These are phyloP conservation scores for Eleutherodactylus coqui DNA, from an alignment of 2,797 vertebrate genomes.

Conservation along the genomic window DNA sequence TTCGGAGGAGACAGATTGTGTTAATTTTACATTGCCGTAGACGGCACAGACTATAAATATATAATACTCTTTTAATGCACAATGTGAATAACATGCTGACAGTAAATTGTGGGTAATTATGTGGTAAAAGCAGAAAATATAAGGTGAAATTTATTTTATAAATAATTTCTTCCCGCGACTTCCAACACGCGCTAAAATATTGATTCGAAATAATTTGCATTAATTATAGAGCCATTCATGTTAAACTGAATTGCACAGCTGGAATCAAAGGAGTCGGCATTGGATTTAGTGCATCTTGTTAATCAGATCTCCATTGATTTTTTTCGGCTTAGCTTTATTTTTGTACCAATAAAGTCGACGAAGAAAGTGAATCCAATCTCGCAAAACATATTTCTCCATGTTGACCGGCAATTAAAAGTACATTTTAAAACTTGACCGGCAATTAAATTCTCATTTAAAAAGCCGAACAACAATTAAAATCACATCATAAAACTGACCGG, in stretches of 20 bases:
- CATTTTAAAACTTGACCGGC: constrained; percentile 31
- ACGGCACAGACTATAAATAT: constrained; percentile 55
- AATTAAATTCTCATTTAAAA: constrained; percentile 58
- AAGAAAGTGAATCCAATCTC: constrained; percentile 38
- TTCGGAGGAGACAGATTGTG: constrained; percentile 53
- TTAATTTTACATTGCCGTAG: constrained; percentile 57
- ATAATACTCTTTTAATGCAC: constrained; percentile 53
- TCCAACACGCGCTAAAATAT: constrained; percentile 60
- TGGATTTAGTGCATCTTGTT: constrained; percentile 56
- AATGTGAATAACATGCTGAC: constrained; percentile 59
- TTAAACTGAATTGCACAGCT: constrained; percentile 62
- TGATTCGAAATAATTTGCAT: constrained; percentile 63
- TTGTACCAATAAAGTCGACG: constrained; percentile 43
- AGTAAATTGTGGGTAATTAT: constrained; percentile 63
- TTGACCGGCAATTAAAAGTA: constrained; percentile 54
- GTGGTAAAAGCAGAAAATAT: constrained; percentile 62
- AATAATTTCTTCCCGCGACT: constrained; percentile 60
- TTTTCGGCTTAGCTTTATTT: constrained; percentile 39
- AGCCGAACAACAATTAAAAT: constrained; percentile 43
- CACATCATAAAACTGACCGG: constrained; percentile 56
- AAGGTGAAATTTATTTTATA: constrained; percentile 65
- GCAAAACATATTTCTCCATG: constrained; percentile 39
- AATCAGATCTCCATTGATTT: constrained; percentile 61
- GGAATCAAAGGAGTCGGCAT: constrained; percentile 43
- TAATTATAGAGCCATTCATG: constrained; percentile 63